Evolutionary conservation across 2,888 invertebrate genomes (phyloP).

Genomic region (Listrodromus nycthemerus): DNA sequence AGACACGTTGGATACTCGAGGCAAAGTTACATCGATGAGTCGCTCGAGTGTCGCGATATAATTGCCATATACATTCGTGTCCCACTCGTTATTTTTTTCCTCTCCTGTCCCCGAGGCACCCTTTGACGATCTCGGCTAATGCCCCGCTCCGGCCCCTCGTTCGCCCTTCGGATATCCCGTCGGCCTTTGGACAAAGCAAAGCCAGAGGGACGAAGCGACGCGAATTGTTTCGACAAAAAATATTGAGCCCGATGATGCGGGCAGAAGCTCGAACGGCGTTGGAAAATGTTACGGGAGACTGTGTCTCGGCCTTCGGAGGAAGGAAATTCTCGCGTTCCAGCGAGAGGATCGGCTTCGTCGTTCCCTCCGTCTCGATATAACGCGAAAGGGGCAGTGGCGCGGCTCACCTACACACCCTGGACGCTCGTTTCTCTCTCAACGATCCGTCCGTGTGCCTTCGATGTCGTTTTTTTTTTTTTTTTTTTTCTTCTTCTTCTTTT

Average conservation of each 20-base stretch:
- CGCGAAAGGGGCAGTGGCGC: constrained; percentile 20
- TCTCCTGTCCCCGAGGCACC: neutral
- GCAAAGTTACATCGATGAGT: neutral
- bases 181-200: constrained; percentile 1
- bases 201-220: neutral
- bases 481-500: neutral
- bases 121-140: constrained; percentile 25
- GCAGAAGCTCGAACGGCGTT: constrained; percentile 13
- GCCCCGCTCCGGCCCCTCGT: neutral
- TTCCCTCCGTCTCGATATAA: constrained; percentile 2
- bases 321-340: constrained; percentile 24
- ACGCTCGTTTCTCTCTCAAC: constrained; percentile 49
- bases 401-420: constrained; percentile 42
- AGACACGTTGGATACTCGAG: neutral
- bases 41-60: neutral
- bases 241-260: constrained; percentile 41
- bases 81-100: constrained; percentile 14
- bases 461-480: constrained; percentile 50
- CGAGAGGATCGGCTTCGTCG: neutral
- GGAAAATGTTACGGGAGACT: neutral
- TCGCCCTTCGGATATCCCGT: neutral
- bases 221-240: constrained; percentile 48
- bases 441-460: constrained; percentile 40
- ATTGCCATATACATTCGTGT: constrained; percentile 2
- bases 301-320: constrained; percentile 53